These are phyloP conservation scores for Chroicocephalus ridibundus DNA, from an alignment of 2,113 vertebrate genomes.

Conservation along the genomic window DNA sequence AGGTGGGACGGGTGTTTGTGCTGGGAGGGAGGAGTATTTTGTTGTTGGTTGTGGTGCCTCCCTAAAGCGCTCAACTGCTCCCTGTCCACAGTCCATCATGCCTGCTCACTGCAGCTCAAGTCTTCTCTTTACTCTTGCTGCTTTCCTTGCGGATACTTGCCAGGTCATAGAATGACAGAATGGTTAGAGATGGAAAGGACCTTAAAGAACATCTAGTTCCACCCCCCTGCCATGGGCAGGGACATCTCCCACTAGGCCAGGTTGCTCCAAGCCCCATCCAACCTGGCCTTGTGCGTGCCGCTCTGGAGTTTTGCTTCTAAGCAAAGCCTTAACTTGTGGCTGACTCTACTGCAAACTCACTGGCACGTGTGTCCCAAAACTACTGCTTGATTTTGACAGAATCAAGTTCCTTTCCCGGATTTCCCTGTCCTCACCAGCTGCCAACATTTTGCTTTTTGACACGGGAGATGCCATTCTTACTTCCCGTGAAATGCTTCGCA, in stretches of 20 bases:
- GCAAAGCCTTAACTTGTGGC: background rate
- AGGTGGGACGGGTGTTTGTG: rapidly evolving
- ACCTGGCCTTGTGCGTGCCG: background rate
- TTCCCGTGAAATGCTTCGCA: background rate
- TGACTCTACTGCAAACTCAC: background rate
- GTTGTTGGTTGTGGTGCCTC: background rate
- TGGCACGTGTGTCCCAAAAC: background rate
- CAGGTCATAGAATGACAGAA: background rate
- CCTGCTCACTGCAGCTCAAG: background rate
- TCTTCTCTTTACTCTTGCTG: background rate
- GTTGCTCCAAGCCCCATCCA: background rate
- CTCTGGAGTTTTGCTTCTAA: background rate
- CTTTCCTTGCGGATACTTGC: background rate
- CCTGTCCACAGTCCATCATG: background rate
- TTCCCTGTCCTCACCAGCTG: background rate
- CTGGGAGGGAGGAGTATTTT: background rate
- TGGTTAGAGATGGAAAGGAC: background rate
- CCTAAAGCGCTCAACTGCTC: background rate
- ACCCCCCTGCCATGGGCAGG: background rate
- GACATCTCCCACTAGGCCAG: background rate
- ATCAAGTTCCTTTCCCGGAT: background rate
- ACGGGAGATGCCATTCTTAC: background rate
- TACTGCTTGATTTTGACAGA: background rate
- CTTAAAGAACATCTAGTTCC: background rate
- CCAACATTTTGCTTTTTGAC: background rate